Percentiles rank a stretch among this genome's conserved stretches.
Evolutionary conservation across 2,113 vertebrate genomes (phyloP).

Genomic region (Crotophaga sulcirostris): DNA sequence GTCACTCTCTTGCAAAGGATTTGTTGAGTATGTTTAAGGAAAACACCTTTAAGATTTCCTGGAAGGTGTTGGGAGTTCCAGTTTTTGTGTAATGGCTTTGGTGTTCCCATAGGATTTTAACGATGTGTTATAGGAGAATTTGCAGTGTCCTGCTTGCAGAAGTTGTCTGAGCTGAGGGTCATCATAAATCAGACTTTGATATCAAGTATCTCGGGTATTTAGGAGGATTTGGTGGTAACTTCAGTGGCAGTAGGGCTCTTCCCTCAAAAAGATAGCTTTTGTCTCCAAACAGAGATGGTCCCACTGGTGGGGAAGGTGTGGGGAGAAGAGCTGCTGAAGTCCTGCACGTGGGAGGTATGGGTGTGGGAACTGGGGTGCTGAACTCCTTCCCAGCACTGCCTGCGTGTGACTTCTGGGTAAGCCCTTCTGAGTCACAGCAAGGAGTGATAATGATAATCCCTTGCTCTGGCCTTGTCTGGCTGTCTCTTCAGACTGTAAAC

Average conservation of each 20-base stretch:
- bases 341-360: not conserved
- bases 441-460: slow-evolving; percentile 1
- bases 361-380: not conserved
- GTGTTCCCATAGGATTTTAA: slow-evolving; percentile 41
- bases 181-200: not conserved
- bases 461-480: not conserved
- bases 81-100: slow-evolving; percentile 15
- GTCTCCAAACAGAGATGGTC: not conserved
- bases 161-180: not conserved
- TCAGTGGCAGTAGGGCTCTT: not conserved
- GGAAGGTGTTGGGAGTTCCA: slow-evolving; percentile 49
- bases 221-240: not conserved
- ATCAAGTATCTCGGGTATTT: not conserved
- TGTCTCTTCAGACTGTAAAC: not conserved
- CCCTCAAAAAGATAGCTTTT: not conserved
- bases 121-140: slow-evolving; percentile 36
- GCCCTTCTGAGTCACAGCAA: not conserved
- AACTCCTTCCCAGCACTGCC: not conserved
- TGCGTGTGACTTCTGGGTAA: not conserved
- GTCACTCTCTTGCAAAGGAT: not conserved
- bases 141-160: slow-evolving; percentile 22
- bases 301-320: not conserved
- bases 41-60: slow-evolving; percentile 63
- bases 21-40: slow-evolving; percentile 37
- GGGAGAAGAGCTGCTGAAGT: not conserved